These are phyloP conservation scores for Tachystola acroxantha DNA, from an alignment of 2,888 invertebrate genomes.

Conservation along the genomic window DNA sequence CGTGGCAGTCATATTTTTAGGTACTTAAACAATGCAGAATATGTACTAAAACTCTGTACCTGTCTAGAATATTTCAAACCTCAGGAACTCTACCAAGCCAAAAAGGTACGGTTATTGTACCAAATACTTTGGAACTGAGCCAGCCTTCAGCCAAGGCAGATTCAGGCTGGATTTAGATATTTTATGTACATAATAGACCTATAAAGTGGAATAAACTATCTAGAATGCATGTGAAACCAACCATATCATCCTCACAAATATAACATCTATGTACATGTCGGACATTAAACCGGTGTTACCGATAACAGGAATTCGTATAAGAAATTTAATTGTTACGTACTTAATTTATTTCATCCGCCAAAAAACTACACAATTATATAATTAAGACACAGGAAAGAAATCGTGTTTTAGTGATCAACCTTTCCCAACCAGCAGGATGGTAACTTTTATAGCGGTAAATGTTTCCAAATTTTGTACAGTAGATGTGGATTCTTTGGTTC, in stretches of 20 bases:
- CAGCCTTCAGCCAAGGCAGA: conserved; percentile 1
- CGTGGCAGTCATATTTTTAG: not conserved
- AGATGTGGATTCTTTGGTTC: too few species aligned
- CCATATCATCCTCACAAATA: conserved; percentile 11
- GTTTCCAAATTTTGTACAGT: not conserved
- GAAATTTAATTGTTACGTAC: conserved; percentile 34
- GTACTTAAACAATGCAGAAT: too few species aligned
- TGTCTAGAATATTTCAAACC: conserved; percentile 1
- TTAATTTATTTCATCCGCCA: conserved; percentile 39
- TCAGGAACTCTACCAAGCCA: conserved; percentile 2
- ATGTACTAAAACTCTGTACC: too few species aligned
- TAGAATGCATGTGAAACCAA: conserved; percentile 10
- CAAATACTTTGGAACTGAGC: conserved; percentile 2
- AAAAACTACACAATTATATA: conserved; percentile 24
- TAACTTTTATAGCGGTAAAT: not conserved
- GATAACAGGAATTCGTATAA: conserved; percentile 29
- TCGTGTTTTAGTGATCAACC: conserved; percentile 1
- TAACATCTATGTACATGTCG: too few species aligned
- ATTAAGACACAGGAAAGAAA: conserved; percentile 12
- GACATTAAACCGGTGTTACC: conserved; percentile 23
- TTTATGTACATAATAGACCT: not conserved
- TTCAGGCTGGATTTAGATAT: conserved; percentile 1
- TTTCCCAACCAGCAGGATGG: not conserved
- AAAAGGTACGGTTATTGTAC: too few species aligned
- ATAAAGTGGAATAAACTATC: not conserved